phyloP scores from a whole-genome alignment of 2,113 vertebrate genomes.

The Oceanodroma tethys region DNA sequence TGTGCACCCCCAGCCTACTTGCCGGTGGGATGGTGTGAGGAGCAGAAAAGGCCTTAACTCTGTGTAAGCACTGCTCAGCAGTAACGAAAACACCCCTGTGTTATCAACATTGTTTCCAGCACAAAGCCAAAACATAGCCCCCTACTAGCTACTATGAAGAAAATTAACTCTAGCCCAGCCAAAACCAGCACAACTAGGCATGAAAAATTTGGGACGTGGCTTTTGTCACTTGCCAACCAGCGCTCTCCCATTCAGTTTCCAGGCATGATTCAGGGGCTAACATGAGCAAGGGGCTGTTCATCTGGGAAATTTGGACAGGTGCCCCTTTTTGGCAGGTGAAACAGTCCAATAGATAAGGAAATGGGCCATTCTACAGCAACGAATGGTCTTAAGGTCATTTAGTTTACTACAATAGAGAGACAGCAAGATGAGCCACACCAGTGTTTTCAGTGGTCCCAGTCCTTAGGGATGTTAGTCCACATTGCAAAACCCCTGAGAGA shows the following conservation, averaged over 20 bases:
- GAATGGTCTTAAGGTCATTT: not conserved
- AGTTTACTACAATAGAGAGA: not conserved
- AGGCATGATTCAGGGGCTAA: not conserved
- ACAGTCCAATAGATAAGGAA: not conserved
- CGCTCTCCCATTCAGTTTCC: not conserved
- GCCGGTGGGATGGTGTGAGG: too few relatives aligned
- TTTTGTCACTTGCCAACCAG: not conserved
- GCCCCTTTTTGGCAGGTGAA: not conserved
- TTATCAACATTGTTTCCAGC: too few relatives aligned
- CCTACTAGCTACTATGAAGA: too few relatives aligned
- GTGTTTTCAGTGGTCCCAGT: not conserved
- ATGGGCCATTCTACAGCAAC: not conserved
- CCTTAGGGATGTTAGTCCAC: not conserved
- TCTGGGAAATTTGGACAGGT: not conserved
- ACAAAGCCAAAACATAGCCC: too few relatives aligned
- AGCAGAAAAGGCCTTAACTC: too few relatives aligned
- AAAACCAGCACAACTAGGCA: too few relatives aligned
- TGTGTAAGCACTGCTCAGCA: too few relatives aligned
- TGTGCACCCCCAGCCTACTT: too few relatives aligned
- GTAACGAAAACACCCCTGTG: too few relatives aligned
- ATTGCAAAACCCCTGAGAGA: not conserved
- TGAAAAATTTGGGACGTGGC: not conserved
- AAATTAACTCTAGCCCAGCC: too few relatives aligned
- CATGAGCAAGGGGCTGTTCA: not conserved
- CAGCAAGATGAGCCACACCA: not conserved